phyloP scores from a whole-genome alignment of 2,113 vertebrate genomes.

The Bambusicola thoracicus region DNA sequence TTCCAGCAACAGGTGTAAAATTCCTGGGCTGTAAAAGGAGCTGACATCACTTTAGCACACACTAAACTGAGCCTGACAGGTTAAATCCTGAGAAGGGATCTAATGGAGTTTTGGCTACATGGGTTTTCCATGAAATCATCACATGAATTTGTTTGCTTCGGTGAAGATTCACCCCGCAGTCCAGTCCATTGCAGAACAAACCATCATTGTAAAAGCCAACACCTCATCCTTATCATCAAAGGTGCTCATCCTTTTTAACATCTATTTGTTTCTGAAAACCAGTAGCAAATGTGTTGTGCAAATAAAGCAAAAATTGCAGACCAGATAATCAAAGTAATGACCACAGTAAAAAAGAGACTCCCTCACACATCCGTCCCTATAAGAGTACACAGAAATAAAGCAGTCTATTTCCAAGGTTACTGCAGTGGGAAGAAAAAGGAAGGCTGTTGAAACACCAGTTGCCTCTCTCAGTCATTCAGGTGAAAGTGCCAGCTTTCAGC shows the following conservation, averaged over 20 bases:
- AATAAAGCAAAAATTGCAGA: background rate
- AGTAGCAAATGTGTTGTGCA: background rate
- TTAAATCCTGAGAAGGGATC: background rate
- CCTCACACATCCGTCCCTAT: accelerated
- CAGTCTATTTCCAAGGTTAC: background rate
- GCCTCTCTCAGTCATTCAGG: background rate
- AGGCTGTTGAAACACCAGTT: background rate
- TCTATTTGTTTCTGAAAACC: background rate
- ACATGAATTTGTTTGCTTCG: background rate
- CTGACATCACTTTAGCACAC: background rate
- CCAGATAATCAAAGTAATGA: background rate
- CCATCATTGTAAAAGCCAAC: background rate
- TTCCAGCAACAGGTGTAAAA: background rate
- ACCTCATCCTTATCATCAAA: background rate
- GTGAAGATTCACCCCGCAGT: background rate
- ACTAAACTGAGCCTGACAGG: background rate
- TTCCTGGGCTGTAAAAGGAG: background rate
- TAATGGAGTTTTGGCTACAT: background rate
- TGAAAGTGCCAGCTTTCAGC: background rate
- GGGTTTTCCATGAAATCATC: background rate
- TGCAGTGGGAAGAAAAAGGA: background rate
- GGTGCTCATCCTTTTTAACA: background rate
- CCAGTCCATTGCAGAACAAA: background rate
- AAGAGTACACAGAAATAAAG: background rate
- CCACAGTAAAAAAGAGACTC: background rate